Conservation (phyloP, 2,888 invertebrate genomes). For the Myathropa florea region DNA sequence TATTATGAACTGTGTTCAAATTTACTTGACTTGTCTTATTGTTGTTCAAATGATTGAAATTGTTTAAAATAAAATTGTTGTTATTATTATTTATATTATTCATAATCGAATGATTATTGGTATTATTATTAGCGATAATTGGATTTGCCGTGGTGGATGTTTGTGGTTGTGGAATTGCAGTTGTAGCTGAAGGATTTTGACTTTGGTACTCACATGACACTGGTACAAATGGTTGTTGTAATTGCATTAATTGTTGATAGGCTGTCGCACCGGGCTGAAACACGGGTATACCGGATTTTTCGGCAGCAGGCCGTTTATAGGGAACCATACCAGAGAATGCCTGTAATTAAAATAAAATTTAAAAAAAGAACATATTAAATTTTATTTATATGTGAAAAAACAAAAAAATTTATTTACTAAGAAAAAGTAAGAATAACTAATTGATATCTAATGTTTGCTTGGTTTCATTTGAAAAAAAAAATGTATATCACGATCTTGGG, state of each 20-base stretch:
- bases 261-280: constrained; percentile 95
- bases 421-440: background rate
- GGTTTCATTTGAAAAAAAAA: background rate
- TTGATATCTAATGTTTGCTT: constrained; percentile 7
- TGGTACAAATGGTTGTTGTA: constrained; percentile 97
- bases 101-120: constrained; percentile 71
- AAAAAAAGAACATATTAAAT: background rate
- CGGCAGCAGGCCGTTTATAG: constrained; percentile 97
- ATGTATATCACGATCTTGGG: too few species aligned
- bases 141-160: constrained; percentile 80
- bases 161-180: constrained; percentile 75
- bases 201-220: constrained; percentile 97
- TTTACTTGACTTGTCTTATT: constrained; percentile 71
- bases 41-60: constrained; percentile 68
- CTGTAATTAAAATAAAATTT: constrained; percentile 81
- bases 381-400: background rate
- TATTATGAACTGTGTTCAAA: constrained; percentile 69
- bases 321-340: constrained; percentile 97
- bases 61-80: constrained; percentile 69
- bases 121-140: constrained; percentile 74
- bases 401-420: background rate
- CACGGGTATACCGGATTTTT: constrained; percentile 97
- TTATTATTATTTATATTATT: constrained; percentile 42
- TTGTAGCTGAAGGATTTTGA: constrained; percentile 76
- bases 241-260: constrained; percentile 97